These are phyloP conservation scores for Agrochola lota DNA, from an alignment of 2,888 invertebrate genomes.

Conservation along the genomic window DNA sequence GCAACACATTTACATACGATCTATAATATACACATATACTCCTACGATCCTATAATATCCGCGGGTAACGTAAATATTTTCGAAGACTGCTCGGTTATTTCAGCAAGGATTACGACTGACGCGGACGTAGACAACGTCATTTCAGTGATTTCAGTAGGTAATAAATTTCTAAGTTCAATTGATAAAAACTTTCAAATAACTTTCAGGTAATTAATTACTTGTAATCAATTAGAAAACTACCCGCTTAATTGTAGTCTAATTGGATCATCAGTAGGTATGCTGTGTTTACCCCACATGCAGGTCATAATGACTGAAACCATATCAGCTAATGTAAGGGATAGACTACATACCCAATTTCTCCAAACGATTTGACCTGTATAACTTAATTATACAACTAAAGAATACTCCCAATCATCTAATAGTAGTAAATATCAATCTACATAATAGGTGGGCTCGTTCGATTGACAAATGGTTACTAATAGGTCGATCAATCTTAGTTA, in stretches of 20 bases:
- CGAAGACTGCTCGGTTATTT: neutral
- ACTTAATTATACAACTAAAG: slow-evolving; percentile 33
- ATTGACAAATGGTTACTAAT: slow-evolving; percentile 69
- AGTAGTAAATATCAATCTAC: slow-evolving; percentile 50
- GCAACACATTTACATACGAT: too few species aligned
- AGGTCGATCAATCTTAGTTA: slow-evolving; percentile 69
- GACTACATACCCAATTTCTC: neutral
- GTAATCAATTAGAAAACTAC: slow-evolving; percentile 1
- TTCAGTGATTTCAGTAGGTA: neutral
- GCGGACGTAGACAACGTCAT: too few species aligned
- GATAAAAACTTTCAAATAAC: neutral
- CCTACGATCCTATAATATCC: too few species aligned
- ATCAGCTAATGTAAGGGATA: neutral
- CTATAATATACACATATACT: too few species aligned
- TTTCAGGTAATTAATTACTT: neutral
- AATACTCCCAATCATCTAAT: slow-evolving; percentile 44
- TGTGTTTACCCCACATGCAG: neutral
- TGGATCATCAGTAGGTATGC: too few species aligned
- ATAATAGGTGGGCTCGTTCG: slow-evolving; percentile 43
- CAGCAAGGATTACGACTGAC: neutral
- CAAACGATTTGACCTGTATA: slow-evolving; percentile 37
- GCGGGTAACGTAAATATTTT: neutral
- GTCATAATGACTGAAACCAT: neutral
- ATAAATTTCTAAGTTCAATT: neutral
- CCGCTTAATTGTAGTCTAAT: neutral